Evolutionary conservation across 2,113 vertebrate genomes (phyloP).

Genomic region (Otis tarda): DNA sequence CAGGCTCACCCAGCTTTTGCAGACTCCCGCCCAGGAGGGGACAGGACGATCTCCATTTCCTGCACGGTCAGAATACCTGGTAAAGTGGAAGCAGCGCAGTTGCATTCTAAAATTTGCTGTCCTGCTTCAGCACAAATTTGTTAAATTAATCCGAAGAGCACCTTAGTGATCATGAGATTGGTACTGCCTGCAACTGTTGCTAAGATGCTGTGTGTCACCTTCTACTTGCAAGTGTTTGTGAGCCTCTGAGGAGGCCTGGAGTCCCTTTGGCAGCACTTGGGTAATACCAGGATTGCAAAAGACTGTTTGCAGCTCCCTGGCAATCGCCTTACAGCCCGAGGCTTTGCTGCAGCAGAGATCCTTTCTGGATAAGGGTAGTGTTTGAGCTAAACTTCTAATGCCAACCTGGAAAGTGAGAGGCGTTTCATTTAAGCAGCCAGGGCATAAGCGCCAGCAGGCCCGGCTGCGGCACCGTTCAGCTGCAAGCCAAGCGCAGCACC

Average conservation of each 20-base stretch:
- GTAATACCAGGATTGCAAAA: neutral
- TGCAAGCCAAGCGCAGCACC: neutral
- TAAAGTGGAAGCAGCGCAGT: neutral
- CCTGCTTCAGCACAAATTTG: neutral
- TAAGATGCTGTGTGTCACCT: neutral
- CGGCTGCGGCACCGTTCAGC: neutral
- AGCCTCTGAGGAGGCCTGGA: neutral
- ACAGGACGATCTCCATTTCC: neutral
- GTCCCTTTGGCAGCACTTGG: neutral
- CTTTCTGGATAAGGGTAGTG: neutral
- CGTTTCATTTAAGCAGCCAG: neutral
- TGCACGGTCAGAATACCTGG: too few relatives aligned
- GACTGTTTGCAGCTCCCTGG: neutral
- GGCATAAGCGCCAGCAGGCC: neutral
- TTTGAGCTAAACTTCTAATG: neutral
- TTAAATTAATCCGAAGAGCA: neutral
- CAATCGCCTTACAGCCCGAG: fast-evolving
- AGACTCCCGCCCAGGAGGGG: neutral
- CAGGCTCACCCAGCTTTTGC: too few relatives aligned
- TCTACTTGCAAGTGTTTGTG: neutral
- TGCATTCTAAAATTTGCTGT: neutral
- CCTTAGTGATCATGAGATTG: neutral
- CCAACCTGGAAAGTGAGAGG: neutral
- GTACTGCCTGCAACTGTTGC: neutral
- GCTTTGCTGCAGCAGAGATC: neutral